phyloP scores from a whole-genome alignment of 1,140 invertebrate species.

The Proctacanthus coquilletti region DNA sequence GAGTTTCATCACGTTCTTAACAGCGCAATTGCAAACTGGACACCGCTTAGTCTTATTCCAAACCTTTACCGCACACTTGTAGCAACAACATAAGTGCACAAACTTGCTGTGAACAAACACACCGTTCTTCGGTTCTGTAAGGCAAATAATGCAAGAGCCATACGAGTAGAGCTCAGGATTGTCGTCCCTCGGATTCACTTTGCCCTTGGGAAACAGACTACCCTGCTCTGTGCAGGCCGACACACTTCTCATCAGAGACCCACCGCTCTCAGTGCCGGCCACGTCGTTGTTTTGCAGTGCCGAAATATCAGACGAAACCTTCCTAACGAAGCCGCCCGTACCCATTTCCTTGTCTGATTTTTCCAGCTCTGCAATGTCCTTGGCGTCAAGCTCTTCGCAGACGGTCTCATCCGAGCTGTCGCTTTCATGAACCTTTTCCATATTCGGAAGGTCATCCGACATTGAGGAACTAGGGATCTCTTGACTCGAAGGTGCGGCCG shows the following conservation, averaged over 20 bases:
- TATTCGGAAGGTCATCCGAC: no score
- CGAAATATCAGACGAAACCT: no score
- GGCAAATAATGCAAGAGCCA: slow-evolving; percentile 28
- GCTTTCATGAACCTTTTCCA: no score
- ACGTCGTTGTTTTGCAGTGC: no score
- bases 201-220: no score
- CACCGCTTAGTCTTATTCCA: slow-evolving; percentile 43
- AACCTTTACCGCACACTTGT: slow-evolving; percentile 44
- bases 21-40: slow-evolving; percentile 48
- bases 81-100: slow-evolving; percentile 50
- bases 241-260: no score
- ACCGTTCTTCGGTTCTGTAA: slow-evolving; percentile 40
- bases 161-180: background rate
- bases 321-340: no score
- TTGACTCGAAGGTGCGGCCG: slow-evolving; percentile 6
- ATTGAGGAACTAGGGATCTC: slow-evolving; percentile 1
- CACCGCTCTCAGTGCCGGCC: no score
- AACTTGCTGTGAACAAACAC: slow-evolving; percentile 46
- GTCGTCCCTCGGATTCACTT: no score
- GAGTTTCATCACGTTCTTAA: slow-evolving; percentile 43
- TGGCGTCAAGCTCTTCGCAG: background rate
- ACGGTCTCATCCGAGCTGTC: no score
- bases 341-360: background rate
- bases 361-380: background rate
- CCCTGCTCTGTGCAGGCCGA: no score